Evolutionary conservation across 2,888 invertebrate genomes (phyloP), one percentile per base, ranked within the genome.

Genomic region (Flexamia atlantica): DNA sequence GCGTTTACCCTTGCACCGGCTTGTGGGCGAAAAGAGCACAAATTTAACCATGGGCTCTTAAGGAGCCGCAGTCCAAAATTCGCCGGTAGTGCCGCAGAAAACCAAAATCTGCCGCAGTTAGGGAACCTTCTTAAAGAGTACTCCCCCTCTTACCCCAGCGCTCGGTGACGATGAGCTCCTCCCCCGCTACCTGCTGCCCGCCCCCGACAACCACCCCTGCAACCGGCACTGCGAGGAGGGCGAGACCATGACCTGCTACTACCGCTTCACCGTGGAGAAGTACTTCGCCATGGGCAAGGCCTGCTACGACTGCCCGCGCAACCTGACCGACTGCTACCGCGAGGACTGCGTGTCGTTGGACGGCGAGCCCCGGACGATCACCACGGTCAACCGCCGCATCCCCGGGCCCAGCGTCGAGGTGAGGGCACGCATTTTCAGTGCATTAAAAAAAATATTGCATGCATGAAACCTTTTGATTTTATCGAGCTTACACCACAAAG

Each of bases 201-300:
- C 40, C n/a, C n/a, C 23, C 23, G 57, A 57, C 2, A 9, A 20
- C 36, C 84, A 84, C 79, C 83, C 83, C 20, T 83, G 83, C 28
- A 30, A 60, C 46, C 74, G 84, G 36, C 72, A 20, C 23, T 81
- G 81, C 42, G 40, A 68, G 12, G 64, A 81, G 68, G 81, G 81
- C 0, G 30, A 64, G 30, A 32, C 64, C 10, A 81, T 81, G 81
- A 81, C 64, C 28, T 81, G 81, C 57, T 91, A 92, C 83, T 97
- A 96, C 88, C 91, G 92, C 87, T 96, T 96, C 88, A 92, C 91
- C n/a, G 88, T 96, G 7, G 97, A 97, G 89, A 95, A 95, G 93
- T 97, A 97, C 90, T 93, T 95, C 87, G 95, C 96, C 0, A 93
- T 97, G 92, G 96, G 97, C 89, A 97, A 97, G 89, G 97, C 97